Evolutionary conservation across 2,888 invertebrate species (phyloP).

Genomic region (Trachelus tabidus): DNA sequence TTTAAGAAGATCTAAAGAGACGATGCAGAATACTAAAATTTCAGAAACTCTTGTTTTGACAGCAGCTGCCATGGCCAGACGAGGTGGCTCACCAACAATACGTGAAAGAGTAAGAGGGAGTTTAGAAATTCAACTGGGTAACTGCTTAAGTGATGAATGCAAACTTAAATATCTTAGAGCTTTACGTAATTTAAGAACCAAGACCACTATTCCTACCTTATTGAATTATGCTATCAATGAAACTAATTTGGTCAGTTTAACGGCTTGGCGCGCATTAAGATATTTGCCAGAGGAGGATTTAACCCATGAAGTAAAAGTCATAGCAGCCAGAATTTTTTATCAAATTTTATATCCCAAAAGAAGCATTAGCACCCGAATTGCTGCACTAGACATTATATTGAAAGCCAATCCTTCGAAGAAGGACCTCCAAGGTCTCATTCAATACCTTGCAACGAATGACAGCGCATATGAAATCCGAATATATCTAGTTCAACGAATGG

Average conservation of each 20-base stretch:
- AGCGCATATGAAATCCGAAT: slow-evolving; percentile 75
- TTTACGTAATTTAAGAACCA: slow-evolving; percentile 76
- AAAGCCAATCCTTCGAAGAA: slow-evolving; percentile 70
- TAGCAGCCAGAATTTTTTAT: slow-evolving; percentile 71
- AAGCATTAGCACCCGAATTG: slow-evolving; percentile 76
- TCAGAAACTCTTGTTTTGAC: slow-evolving; percentile 77
- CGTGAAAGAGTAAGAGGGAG: slow-evolving; percentile 54
- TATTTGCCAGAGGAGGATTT: slow-evolving; percentile 65
- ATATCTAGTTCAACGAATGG: slow-evolving; percentile 73
- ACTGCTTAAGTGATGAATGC: slow-evolving; percentile 71
- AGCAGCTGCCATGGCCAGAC: slow-evolving; percentile 71
- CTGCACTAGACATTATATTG: slow-evolving; percentile 78
- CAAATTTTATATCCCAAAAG: slow-evolving; percentile 69
- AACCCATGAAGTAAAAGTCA: slow-evolving; percentile 63
- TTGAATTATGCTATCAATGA: slow-evolving; percentile 69
- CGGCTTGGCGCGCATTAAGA: slow-evolving; percentile 77
- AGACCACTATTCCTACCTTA: slow-evolving; percentile 71
- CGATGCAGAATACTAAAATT: slow-evolving; percentile 70
- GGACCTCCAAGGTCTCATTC: slow-evolving; percentile 69
- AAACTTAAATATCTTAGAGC: slow-evolving; percentile 74
- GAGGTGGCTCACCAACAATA: slow-evolving; percentile 37
- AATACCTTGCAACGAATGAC: slow-evolving; percentile 68
- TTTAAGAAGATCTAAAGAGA: slow-evolving; percentile 66
- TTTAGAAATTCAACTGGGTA: slow-evolving; percentile 63
- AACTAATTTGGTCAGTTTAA: slow-evolving; percentile 69